A percentile compares a stretch with the other conserved stretches of the same genome.
Evolutionary conservation across 2,888 invertebrate species (phyloP).

Genomic region (Spilarctia lutea): DNA sequence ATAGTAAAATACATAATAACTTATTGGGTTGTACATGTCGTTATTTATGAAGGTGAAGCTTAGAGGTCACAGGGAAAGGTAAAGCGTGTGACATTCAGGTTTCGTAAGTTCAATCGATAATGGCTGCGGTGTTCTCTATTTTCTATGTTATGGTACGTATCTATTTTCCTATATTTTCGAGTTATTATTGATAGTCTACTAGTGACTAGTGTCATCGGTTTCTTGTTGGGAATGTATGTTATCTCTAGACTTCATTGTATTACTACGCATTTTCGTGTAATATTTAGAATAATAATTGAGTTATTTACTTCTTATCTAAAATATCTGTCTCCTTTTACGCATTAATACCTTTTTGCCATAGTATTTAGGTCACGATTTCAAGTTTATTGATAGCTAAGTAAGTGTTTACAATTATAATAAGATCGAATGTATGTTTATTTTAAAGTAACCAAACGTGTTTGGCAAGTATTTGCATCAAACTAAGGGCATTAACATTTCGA

Average conservation of each 20-base stretch:
- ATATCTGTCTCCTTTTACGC: conserved; percentile 19
- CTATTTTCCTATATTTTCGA: conserved; percentile 27
- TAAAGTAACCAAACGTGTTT: conserved; percentile 46
- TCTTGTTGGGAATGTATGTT: conserved; percentile 14
- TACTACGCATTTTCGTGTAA: conserved; percentile 11
- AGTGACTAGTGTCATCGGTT: conserved; percentile 25
- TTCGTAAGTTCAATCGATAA: conserved; percentile 42
- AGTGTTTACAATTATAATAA: conserved; percentile 34
- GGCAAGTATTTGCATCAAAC: conserved; percentile 46
- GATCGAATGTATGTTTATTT: conserved; percentile 37
- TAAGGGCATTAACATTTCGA: conserved; percentile 51
- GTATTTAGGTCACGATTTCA: conserved; percentile 51
- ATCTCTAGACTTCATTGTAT: conserved; percentile 14
- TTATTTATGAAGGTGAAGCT: conserved; percentile 31
- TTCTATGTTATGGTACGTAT: conserved; percentile 35
- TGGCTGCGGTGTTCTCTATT: conserved; percentile 43
- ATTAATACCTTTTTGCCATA: conserved; percentile 32
- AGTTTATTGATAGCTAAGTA: conserved; percentile 37
- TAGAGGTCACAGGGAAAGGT: conserved; percentile 30
- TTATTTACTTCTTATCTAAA: conserved; percentile 14
- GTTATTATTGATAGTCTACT: conserved; percentile 29
- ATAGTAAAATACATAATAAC: not conserved
- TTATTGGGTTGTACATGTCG: conserved; percentile 14
- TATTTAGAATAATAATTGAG: conserved; percentile 14
- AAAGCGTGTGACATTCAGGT: conserved; percentile 46